Evolutionary conservation across 2,113 vertebrate genomes (phyloP).

Genomic region (Petromus typicus): DNA sequence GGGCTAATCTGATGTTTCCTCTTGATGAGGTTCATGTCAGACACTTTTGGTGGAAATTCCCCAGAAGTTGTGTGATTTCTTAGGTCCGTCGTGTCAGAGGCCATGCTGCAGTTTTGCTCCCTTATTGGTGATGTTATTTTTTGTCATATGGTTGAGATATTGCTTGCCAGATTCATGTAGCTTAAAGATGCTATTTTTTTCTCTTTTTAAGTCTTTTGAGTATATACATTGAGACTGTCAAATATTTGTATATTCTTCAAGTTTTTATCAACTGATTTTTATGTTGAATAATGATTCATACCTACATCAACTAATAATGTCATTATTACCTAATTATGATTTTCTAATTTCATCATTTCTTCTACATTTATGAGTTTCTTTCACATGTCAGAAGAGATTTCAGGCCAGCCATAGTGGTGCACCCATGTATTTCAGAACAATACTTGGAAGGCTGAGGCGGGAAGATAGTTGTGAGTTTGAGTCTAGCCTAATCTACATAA

Average conservation of each 20-base stretch:
- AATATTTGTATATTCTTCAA: background rate
- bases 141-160: background rate
- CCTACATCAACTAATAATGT: background rate
- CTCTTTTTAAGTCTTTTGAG: background rate
- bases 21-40: background rate
- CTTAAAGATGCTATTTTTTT: background rate
- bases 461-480: background rate
- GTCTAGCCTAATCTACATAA: background rate
- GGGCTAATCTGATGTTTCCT: background rate
- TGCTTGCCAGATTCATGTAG: background rate
- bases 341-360: slow-evolving; percentile 31
- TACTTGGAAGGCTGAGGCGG: background rate
- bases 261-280: background rate
- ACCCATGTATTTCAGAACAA: background rate
- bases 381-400: background rate
- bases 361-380: background rate
- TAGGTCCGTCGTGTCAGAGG: background rate
- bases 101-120: background rate
- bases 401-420: background rate
- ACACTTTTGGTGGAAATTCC: background rate
- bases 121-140: background rate
- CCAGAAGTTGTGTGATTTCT: background rate
- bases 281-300: background rate
- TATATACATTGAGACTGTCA: background rate
- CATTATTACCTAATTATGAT: background rate